Conservation (phyloP, 2,797 vertebrate species). For the Periparus ater region DNA sequence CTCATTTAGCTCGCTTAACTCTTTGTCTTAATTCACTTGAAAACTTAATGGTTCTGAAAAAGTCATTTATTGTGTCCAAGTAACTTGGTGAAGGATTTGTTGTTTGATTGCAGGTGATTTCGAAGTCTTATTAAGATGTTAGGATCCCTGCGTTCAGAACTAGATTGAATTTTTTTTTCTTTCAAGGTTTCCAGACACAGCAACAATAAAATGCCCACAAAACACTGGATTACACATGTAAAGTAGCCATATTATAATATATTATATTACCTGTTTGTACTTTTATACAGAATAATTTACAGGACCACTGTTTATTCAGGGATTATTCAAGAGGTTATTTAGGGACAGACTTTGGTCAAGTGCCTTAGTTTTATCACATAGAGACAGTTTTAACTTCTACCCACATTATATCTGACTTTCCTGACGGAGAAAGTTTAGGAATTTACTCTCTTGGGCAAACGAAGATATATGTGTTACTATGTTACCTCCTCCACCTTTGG, state of each 20-base stretch:
- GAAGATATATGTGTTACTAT: fast-evolving
- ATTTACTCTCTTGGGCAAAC: background rate
- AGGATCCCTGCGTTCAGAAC: background rate
- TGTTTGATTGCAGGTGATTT: background rate
- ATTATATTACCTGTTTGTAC: fast-evolving
- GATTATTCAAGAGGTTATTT: background rate
- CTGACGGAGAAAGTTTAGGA: background rate
- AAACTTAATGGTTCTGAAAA: background rate
- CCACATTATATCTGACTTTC: background rate
- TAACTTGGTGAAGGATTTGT: background rate
- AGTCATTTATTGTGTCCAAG: background rate
- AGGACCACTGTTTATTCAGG: background rate
- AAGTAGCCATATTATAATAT: background rate
- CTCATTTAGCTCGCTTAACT: background rate
- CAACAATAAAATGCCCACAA: background rate
- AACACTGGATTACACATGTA: background rate
- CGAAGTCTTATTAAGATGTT: background rate
- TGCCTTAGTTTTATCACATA: background rate
- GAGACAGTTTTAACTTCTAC: background rate
- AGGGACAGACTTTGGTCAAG: background rate
- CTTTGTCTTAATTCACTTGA: background rate
- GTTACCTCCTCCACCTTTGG: background rate
- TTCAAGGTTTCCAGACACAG: background rate
- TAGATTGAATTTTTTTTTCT: background rate
- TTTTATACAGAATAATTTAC: background rate